Base-by-base conservation (phyloP, 2,888 invertebrate genomes). In the Halocaridina rubra region DNA sequence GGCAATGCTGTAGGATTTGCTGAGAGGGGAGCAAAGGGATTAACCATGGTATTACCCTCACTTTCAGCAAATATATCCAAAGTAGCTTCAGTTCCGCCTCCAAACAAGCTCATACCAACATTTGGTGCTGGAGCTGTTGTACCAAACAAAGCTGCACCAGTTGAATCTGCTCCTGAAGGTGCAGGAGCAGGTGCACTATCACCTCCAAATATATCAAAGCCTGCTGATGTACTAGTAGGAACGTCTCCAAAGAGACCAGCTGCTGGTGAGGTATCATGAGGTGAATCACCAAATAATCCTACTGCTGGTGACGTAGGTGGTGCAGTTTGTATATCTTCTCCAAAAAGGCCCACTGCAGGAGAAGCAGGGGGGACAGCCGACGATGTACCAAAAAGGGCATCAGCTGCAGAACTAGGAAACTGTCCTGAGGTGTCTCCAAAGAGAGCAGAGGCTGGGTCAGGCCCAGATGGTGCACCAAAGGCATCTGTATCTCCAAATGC, bases 11-110 rank as follows among this genome's bases (percentile, higher is more conserved):
- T 46, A 53, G 86, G 67, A 80, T 88, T 74, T 59, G 79, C 59
- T 29, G 81, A 57, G 13, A 84, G 80, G 29, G 79, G 88, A 80
- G 79, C 89, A 87, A 88, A 90, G 89, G 86, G 90, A 88, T 85
- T 90, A 88, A 86, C 88, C 89, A 81, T 85, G 57, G 87, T 78
- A 71, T 87, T 85, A 67, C 81, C 80, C n/a, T 72, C 80, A 79
- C 79, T 87, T 79, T 88, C 87, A 32, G 88, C 86, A 61, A 88
- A 87, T 33, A 88, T 87, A 72, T 88, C 88, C 24, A 88, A 53
- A 1, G 85, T 75, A 2, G 88, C 81, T 75, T 88, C 87, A 19
- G 85, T 77, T 13, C 86, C 84, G 19, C 61, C 81, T 13, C 87
- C 87, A 71, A 87, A 88, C 53, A 87, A 67, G 57, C 87, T 87